Evolutionary conservation across 2,113 vertebrate species (phyloP), one percentile per base, ranked within the genome.

Genomic region (Phalacrocorax carbo): DNA sequence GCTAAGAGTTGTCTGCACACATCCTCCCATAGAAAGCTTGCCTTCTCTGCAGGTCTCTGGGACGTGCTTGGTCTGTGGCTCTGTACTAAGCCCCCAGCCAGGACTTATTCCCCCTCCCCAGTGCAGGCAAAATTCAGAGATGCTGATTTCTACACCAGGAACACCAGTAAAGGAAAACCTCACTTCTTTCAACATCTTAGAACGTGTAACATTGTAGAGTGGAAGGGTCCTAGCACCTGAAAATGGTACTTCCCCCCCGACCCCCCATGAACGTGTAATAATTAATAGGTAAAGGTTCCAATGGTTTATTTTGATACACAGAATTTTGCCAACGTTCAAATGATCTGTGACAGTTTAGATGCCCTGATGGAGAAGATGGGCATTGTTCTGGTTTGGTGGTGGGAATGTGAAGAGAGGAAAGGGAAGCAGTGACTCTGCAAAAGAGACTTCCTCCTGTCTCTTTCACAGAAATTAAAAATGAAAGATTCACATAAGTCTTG

Each of bases 231-330:
- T 60, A 69, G 25, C 61, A 52, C 5, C 34, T 32, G 23, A 49
- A 70, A 85, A 58, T 23, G 1, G 13, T 38, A 40, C 15, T 4
- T 64, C 60, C 13, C 5, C 0, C 10, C 6, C 38, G 38, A 38
- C 38, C 23, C 5, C 2, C 70, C 46, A 5, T 9, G 3, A 38
- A n/a, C 6, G 9, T 26, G 4, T 22, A 71, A 64, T 72, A 82
- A 57, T 77, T 65, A 27, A 46, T 55, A 71, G 8, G 4, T 61
- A 46, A 57, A 32, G 42, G 9, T 49, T 83, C 14, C 51, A 48
- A 1, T 52, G 21, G 54, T 75, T 80, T 75, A 44, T 30, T 84
- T 54, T 60, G 32, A 8, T 55, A 3, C 0, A 0, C 26, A 66
- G 36, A 57, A 51, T 71, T 78, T 82, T 72, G 18, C 54, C 32